Conservation (phyloP, 1,140 invertebrate genomes). For the Diorhabda carinulata region DNA sequence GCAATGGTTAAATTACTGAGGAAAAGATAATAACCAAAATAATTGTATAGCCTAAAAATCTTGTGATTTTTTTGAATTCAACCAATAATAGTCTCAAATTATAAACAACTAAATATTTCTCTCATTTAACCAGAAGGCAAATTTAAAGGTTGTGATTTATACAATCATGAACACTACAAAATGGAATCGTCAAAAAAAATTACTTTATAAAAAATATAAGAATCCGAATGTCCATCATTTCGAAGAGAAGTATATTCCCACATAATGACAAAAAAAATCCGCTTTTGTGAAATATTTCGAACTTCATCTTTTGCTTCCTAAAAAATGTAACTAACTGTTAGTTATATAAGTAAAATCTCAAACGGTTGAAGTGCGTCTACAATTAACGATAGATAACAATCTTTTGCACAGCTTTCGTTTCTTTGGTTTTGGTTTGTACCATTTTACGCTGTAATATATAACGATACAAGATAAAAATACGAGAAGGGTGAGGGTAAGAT, state of each 20-base stretch:
- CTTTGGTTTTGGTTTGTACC: slow-evolving; percentile 40
- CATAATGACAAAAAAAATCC: slow-evolving; percentile 9
- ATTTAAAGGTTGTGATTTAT: too few relatives aligned
- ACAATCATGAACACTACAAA: too few relatives aligned
- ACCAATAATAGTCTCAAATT: too few relatives aligned
- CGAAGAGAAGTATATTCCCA: neutral
- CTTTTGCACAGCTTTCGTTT: slow-evolving; percentile 40
- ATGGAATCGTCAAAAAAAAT: too few relatives aligned
- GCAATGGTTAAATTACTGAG: too few relatives aligned
- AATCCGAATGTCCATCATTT: too few relatives aligned
- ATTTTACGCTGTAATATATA: slow-evolving; percentile 35
- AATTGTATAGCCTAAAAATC: too few relatives aligned
- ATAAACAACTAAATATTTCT: too few relatives aligned
- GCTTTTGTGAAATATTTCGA: slow-evolving; percentile 3
- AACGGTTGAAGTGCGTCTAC: slow-evolving; percentile 38
- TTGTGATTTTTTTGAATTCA: too few relatives aligned
- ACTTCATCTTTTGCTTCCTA: neutral
- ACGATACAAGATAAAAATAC: slow-evolving; percentile 33
- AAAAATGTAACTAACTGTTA: slow-evolving; percentile 1
- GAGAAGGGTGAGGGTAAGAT: slow-evolving; percentile 32
- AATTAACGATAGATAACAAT: slow-evolving; percentile 36
- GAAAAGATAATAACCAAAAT: too few relatives aligned
- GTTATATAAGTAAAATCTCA: slow-evolving; percentile 10
- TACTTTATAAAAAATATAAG: too few relatives aligned
- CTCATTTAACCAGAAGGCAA: too few relatives aligned